Evolutionary conservation across 2,888 invertebrate genomes (phyloP), one percentile per base, ranked within the genome.

Genomic region (Yponomeuta sedellus): DNA sequence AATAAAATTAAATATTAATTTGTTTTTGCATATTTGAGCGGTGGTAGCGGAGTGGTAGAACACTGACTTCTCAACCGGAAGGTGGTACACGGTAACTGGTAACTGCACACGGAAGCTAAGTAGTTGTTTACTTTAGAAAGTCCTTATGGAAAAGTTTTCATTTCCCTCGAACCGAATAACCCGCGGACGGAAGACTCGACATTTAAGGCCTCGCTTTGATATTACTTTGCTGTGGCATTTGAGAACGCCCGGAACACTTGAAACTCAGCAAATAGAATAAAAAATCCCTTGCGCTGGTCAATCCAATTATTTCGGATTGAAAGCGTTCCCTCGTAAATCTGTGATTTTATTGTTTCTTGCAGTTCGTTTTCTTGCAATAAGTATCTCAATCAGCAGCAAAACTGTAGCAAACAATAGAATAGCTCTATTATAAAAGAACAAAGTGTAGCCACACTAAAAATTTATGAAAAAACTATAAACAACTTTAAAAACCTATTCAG

Each of bases 121-220:
- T 58, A 19, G n/a, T 6, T 22, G n/a, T 4, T 58, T 20, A 19
- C n/a, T 59, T 59, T 22, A 10, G n/a, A 59, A 25, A 20, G 20
- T 59, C 6, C 10, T 34, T 6, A 52, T 12, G 44, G 44, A 52
- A 52, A 59, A 59, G 59, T 59, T 59, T 20, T 59, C 8, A 59
- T 59, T 20, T 59, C 25, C 2, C 20, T 20, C n/a, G 19, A 57
- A n/a, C 57, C n/a, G 6, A 57, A 57, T 57, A 57, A 25, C 59
- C 12, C 25, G 20, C 20, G 34, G 34, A 34, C 12, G 19, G 25
- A 59, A 59, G 59, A 59, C 12, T 59, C 25, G 12, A 59, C 59
- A 59, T 11, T 22, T 52, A 59, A 59, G 12, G 25, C 20, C 20
- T 59, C 59, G 59, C 59, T 59, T 59, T 59, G 59, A 59, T 59